These are phyloP conservation scores for Lemur catta DNA, from an alignment of 2,797 vertebrate genomes.

Conservation along the genomic window DNA sequence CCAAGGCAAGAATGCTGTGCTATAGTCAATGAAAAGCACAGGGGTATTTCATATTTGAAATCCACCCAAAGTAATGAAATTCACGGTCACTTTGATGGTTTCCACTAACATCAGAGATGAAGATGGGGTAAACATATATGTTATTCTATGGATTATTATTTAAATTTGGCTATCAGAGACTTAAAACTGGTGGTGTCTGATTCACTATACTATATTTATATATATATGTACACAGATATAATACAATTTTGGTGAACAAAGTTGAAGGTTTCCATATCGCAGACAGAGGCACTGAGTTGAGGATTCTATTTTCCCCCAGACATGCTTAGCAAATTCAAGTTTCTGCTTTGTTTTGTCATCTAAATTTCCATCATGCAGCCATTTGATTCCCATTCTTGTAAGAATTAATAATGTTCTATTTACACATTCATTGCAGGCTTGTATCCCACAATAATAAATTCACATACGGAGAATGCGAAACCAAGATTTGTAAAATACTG, in stretches of 20 bases:
- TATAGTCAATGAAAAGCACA: neutral
- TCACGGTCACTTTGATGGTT: neutral
- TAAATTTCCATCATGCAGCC: slow-evolving; percentile 76
- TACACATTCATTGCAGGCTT: slow-evolving; percentile 53
- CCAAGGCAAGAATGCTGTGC: neutral
- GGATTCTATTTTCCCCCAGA: slow-evolving; percentile 76
- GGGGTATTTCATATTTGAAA: neutral
- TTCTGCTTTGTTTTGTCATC: slow-evolving; percentile 71
- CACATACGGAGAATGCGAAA: slow-evolving; percentile 32
- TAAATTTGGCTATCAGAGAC: slow-evolving; percentile 30
- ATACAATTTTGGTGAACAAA: slow-evolving; percentile 81
- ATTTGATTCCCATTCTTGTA: slow-evolving; percentile 74
- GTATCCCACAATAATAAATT: neutral
- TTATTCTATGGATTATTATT: neutral
- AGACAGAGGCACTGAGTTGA: slow-evolving; percentile 88
- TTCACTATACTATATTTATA: slow-evolving; percentile 54
- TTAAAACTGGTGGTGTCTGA: neutral
- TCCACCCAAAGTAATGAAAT: neutral
- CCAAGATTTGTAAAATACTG: neutral
- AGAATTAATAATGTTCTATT: slow-evolving; percentile 47
- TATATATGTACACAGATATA: slow-evolving; percentile 56
- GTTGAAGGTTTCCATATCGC: slow-evolving; percentile 80
- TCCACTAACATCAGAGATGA: neutral
- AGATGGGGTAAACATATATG: slow-evolving; percentile 3
- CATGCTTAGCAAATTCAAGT: slow-evolving; percentile 79